Percentiles rank a stretch among this genome's conserved stretches.
These are phyloP conservation scores for Lates japonicus DNA, from an alignment of 2,797 vertebrate genomes.

Conservation along the genomic window DNA sequence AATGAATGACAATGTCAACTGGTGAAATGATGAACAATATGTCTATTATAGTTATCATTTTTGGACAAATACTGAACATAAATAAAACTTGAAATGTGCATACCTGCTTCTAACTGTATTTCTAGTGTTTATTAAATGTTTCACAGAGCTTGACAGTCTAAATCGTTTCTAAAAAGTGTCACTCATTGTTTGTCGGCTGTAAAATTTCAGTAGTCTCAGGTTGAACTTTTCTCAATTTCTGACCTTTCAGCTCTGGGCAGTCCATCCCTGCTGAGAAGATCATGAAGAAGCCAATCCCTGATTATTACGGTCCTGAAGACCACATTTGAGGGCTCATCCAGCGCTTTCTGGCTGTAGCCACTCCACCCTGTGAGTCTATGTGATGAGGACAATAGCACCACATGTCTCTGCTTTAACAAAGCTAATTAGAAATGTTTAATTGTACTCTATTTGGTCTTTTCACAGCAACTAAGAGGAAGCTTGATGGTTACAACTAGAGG, in stretches of 20 bases:
- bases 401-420: neutral
- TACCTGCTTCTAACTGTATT: too few species aligned
- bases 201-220: neutral
- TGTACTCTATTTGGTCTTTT: conserved; percentile 17
- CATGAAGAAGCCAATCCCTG: conserved; percentile 97
- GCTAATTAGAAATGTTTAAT: neutral
- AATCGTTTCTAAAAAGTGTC: too few species aligned
- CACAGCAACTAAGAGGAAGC: conserved; percentile 97
- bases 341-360: conserved; percentile 93
- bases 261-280: conserved; percentile 95
- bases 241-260: conserved; percentile 85
- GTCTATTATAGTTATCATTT: too few species aligned
- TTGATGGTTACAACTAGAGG: conserved; percentile 96
- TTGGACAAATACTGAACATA: too few species aligned
- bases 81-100: too few species aligned
- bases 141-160: too few species aligned
- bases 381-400: accelerated
- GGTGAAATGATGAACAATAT: too few species aligned
- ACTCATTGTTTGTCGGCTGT: too few species aligned
- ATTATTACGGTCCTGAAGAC: conserved; percentile 96
- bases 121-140: too few species aligned
- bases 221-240: neutral
- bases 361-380: conserved; percentile 90
- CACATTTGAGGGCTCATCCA: conserved; percentile 97
- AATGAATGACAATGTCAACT: too few species aligned